Evolutionary conservation across 2,113 vertebrate genomes (phyloP), one percentile per base, ranked within the genome.

Genomic region (Mirza zaza): DNA sequence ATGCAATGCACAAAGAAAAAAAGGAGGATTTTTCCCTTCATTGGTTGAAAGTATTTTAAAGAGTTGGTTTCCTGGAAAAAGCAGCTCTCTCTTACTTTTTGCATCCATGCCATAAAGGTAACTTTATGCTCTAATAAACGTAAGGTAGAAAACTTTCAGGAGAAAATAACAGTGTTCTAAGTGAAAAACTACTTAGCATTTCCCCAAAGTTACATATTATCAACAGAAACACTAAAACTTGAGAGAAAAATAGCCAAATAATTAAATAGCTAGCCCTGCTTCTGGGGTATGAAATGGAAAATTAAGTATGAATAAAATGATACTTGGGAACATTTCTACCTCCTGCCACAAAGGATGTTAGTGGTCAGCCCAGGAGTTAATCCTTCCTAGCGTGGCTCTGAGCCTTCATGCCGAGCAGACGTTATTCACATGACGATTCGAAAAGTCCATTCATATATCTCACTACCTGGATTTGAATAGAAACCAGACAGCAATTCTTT

Each of bases 391-490:
- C 2, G 14, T 94, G 94, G n/a, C 68, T 92, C 57, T 97, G 95
- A 97, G 98, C 97, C 95, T 96, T 98, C 98, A 96, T 80, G 98
- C 96, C 70, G 95, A 98, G 97, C 97, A 91, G 98, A 97, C 98
- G 88, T 98, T 98, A 98, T 98, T 98, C 98, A 98, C 98, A 98
- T 97, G 98, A 98, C 97, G 93, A 98, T 97, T 98, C 90, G 90
- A 98, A 98, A 98, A 98, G 98, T 98, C 98, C 98, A 98, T 99
- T 99, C 98, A 98, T 98, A 98, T 98, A 97, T 98, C 98, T 91
- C 94, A 98, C 98, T 99, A 99, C 99, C 99, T 99, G 99, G 99
- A 99, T 99, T 99, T 99, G 99, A 99, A 99, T 99, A 99, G 99
- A 99, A 99, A 99, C 99, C 99, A 99, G 99, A 99, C 99, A 99